Evolutionary conservation across 2,888 invertebrate species (phyloP).

Genomic region (Archaeoteleia sp.): DNA sequence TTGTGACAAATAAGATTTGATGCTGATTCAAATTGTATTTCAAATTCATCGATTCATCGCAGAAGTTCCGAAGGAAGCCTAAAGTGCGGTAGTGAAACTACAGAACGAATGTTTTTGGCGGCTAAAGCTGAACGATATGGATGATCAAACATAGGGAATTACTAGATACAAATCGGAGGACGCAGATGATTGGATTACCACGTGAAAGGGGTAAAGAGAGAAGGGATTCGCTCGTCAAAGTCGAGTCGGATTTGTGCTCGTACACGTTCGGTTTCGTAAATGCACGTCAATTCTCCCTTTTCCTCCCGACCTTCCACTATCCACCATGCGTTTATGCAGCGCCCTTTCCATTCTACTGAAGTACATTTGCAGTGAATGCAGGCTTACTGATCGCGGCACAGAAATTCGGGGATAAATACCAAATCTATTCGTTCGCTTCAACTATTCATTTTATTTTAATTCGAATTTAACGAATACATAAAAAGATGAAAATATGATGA

Average conservation of each 20-base stretch:
- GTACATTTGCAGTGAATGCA: constrained; percentile 55
- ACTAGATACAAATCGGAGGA: constrained; percentile 68
- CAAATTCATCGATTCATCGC: constrained; percentile 1
- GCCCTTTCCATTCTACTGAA: constrained; percentile 54
- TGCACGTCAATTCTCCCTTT: constrained; percentile 66
- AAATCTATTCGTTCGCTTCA: constrained; percentile 34
- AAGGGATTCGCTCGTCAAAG: constrained; percentile 56
- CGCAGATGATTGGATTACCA: constrained; percentile 69
- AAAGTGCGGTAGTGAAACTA: constrained; percentile 27
- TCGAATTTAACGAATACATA: constrained; percentile 24
- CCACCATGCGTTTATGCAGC: constrained; percentile 51
- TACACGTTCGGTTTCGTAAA: constrained; percentile 63
- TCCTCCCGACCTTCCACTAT: constrained; percentile 34
- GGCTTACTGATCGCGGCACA: constrained; percentile 42
- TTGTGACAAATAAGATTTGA: too few relatives aligned
- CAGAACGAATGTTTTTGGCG: constrained; percentile 47
- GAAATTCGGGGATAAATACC: constrained; percentile 34
- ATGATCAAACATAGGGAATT: constrained; percentile 67
- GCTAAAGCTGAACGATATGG: constrained; percentile 58
- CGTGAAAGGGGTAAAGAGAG: constrained; percentile 56
- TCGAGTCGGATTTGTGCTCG: constrained; percentile 56
- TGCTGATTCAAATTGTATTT: constrained; percentile 3
- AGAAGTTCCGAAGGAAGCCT: constrained; percentile 39
- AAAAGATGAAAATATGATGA: constrained; percentile 24
- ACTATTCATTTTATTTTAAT: constrained; percentile 47